These are phyloP conservation scores for Thera obeliscata DNA, from an alignment of 2,888 invertebrate genomes.

Conservation along the genomic window DNA sequence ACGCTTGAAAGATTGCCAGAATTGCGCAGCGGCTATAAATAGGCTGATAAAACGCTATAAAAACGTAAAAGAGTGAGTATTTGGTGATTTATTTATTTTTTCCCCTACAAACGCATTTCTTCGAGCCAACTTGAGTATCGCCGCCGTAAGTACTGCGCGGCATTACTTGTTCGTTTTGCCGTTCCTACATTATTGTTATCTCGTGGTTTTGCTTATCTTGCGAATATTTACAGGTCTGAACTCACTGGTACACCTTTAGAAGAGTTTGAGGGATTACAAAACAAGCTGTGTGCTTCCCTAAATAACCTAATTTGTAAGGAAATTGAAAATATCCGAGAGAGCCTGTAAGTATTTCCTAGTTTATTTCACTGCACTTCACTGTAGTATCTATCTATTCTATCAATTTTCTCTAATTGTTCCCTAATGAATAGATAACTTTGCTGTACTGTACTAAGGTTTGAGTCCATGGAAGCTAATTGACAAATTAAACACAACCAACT, in stretches of 20 bases:
- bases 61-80: conserved; percentile 78
- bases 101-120: conserved; percentile 14
- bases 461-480: too few species aligned
- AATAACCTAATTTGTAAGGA: conserved; percentile 73
- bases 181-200: neutral
- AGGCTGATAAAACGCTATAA: conserved; percentile 81
- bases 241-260: conserved; percentile 72
- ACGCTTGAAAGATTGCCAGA: conserved; percentile 80
- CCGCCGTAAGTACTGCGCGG: neutral
- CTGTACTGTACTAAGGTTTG: too few species aligned
- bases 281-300: conserved; percentile 66
- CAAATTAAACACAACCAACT: too few species aligned
- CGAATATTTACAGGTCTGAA: conserved; percentile 67
- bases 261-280: conserved; percentile 70
- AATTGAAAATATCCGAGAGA: conserved; percentile 70
- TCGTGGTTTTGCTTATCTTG: conserved; percentile 19
- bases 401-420: too few species aligned
- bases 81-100: conserved; percentile 43
- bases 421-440: too few species aligned
- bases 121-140: neutral
- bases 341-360: conserved; percentile 58
- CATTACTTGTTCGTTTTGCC: conserved; percentile 10
- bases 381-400: too few species aligned
- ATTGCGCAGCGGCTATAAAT: conserved; percentile 77
- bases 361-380: too few species aligned